phyloP scores from a whole-genome alignment of 2,113 vertebrate genomes.

The Nanorana parkeri region DNA sequence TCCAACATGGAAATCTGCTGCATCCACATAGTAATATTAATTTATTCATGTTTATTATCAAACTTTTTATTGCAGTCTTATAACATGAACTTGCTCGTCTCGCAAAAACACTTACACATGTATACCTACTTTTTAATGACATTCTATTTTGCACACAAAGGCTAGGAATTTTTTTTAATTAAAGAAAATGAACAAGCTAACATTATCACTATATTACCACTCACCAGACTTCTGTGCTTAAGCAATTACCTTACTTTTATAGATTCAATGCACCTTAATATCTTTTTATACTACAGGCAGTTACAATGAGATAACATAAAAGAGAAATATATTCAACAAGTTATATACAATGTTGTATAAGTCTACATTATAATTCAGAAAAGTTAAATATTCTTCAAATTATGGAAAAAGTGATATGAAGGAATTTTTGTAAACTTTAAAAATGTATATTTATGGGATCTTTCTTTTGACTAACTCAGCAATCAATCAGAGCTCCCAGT shows the following conservation, averaged over 20 bases:
- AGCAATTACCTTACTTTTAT: constrained; percentile 50
- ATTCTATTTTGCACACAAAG: constrained; percentile 59
- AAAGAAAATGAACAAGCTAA: constrained; percentile 61
- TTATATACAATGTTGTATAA: constrained; percentile 19
- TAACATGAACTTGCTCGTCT: constrained; percentile 28
- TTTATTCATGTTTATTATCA: constrained; percentile 11
- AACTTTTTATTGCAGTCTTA: constrained; percentile 14
- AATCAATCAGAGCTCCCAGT: too few relatives aligned
- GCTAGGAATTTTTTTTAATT: constrained; percentile 66
- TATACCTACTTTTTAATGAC: constrained; percentile 48
- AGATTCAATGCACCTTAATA: constrained; percentile 39
- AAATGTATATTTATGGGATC: too few relatives aligned
- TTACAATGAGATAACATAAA: constrained; percentile 18
- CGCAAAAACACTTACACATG: constrained; percentile 27
- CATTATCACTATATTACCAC: constrained; percentile 52
- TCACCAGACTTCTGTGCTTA: constrained; percentile 57
- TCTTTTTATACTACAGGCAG: constrained; percentile 17
- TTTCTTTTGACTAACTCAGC: too few relatives aligned
- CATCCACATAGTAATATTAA: constrained; percentile 51
- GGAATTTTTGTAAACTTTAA: too few relatives aligned
- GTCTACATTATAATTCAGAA: not conserved
- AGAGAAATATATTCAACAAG: not conserved
- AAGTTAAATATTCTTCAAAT: not conserved
- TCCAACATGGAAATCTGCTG: constrained; percentile 41
- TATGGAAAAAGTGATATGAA: not conserved